Evolutionary conservation across 2,888 invertebrate species (phyloP), one percentile per base, ranked within the genome.

Genomic region (Phengaris alcon): DNA sequence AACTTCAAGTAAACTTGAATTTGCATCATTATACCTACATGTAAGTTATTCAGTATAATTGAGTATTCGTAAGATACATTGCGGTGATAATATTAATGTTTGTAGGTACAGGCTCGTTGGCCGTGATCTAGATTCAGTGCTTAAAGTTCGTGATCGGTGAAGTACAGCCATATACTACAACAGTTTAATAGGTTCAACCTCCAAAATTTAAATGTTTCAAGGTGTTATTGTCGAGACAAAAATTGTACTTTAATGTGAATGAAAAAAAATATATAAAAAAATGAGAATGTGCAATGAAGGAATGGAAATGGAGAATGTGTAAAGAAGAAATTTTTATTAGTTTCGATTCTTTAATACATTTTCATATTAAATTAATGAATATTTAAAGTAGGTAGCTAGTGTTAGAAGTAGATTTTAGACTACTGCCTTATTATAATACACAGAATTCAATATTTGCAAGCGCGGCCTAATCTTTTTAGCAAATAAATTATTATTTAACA

Each of bases 71-170:
- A 69, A 69, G 57, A 69, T 69, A 64, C 74, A 76, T 68, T 76
- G 69, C 12, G 35, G 15, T 59, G 46, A 57, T 76, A 15, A 48
- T 15, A 35, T 44, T 48, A 51, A 51, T 22, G 22, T 22, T 3
- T 51, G 55, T 69, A 75, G 35, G 55, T 69, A 51, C 48, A 35
- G 35, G 46, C 55, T 74, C 35, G 77, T 48, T 59, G 77, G 76
- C 77, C 78, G 9, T 78, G 78, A 78, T 76, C 78, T 76, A 78
- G 74, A 76, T 79, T 77, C 74, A 75, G 74, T 78, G 79, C 75
- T 79, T 77, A 79, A 77, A 76, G 76, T 77, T 74, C 46, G 70
- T 52, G 72, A 22, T 35, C 52, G 35, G 12, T 35, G 13, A 54
- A 70, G 69, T 22, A 48, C 35, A 4, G 35, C 35, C 35, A n/a